Evolutionary conservation across 2,797 vertebrate genomes (phyloP).

Genomic region (Oophaga sylvatica): DNA sequence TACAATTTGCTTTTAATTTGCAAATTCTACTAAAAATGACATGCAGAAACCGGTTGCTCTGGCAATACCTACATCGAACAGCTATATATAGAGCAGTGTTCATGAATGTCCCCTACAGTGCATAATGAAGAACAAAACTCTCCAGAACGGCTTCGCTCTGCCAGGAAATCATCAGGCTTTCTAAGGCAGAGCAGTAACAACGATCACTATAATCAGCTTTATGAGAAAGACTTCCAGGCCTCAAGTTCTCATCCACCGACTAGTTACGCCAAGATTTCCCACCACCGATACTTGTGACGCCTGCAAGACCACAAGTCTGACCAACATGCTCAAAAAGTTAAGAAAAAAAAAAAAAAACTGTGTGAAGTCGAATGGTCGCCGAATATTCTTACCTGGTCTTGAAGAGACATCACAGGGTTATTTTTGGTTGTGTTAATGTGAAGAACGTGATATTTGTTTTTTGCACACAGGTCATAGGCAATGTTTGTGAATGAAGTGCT

Average conservation of each 20-base stretch:
- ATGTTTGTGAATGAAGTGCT: constrained; percentile 99
- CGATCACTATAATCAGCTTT: neutral
- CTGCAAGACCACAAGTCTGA: neutral
- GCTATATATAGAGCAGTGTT: constrained; percentile 14
- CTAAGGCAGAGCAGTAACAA: neutral
- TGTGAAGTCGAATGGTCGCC: neutral
- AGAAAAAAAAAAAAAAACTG: neutral
- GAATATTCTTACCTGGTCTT: constrained; percentile 87
- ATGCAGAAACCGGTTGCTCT: constrained; percentile 4
- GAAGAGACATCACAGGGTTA: constrained; percentile 97
- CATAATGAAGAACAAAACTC: neutral
- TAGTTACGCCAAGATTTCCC: neutral
- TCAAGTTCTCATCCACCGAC: neutral
- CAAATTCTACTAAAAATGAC: constrained; percentile 7
- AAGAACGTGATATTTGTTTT: constrained; percentile 94
- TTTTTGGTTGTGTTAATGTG: constrained; percentile 99
- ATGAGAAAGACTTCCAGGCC: neutral
- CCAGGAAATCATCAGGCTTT: neutral
- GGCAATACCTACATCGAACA: neutral
- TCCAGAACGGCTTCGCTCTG: neutral
- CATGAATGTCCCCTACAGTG: neutral
- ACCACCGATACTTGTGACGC: neutral
- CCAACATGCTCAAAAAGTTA: neutral
- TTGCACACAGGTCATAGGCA: constrained; percentile 94
- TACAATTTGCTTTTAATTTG: neutral